Evolutionary conservation across 2,797 vertebrate genomes (phyloP).

Genomic region (Momotus momota): DNA sequence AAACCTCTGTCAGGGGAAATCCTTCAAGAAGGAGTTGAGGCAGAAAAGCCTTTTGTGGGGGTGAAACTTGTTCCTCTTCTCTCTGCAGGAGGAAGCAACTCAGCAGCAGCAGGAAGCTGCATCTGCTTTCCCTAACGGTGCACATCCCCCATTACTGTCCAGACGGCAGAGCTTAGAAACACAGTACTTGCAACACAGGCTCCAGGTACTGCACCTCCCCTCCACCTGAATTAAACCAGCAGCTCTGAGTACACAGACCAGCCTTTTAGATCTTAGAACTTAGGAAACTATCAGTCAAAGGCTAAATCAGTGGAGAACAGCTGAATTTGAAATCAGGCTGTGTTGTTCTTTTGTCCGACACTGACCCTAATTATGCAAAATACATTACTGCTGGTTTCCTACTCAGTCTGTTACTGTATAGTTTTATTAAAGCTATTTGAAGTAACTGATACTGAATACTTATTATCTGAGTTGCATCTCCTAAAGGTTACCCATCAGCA

Average conservation of each 20-base stretch:
- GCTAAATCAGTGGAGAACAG: not conserved
- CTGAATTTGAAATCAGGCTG: not conserved
- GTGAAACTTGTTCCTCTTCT: slow-evolving; percentile 26
- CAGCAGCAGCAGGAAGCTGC: slow-evolving; percentile 86
- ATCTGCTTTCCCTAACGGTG: slow-evolving; percentile 80
- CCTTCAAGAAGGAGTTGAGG: not conserved
- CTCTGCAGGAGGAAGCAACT: slow-evolving; percentile 84
- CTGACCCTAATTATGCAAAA: not conserved
- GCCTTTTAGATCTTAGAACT: not conserved
- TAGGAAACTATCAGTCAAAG: not conserved
- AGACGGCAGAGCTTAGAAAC: slow-evolving; percentile 92
- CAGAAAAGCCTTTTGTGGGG: not conserved
- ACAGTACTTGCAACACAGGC: slow-evolving; percentile 91
- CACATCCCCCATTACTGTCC: slow-evolving; percentile 85
- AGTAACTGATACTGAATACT: not conserved
- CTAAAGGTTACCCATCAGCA: not conserved
- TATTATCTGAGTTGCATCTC: not conserved
- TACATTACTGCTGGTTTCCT: not conserved
- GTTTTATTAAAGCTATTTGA: not conserved
- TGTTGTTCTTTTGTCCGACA: not conserved
- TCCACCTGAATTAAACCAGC: not conserved
- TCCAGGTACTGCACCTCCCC: slow-evolving; percentile 84
- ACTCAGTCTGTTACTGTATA: not conserved
- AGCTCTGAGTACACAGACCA: not conserved
- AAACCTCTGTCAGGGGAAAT: not conserved